Evolutionary conservation across 2,888 invertebrate species (phyloP).

Genomic region (Timema cristinae): DNA sequence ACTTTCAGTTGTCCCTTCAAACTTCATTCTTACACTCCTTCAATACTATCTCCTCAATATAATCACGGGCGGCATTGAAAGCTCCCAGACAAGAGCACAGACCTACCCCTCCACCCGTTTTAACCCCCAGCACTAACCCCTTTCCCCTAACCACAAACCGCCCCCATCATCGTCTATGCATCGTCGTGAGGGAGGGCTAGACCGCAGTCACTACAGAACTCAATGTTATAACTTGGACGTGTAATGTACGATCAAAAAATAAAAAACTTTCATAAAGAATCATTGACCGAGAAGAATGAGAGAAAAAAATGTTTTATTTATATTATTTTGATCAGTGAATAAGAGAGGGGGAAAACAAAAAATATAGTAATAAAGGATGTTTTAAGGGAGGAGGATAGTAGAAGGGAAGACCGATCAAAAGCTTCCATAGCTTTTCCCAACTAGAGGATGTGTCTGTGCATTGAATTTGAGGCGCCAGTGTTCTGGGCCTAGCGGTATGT

Average conservation of each 20-base stretch:
- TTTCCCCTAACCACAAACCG: conserved; percentile 6
- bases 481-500: too few relatives aligned
- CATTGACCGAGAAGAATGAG: conserved; percentile 29
- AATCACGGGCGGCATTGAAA: conserved; percentile 32
- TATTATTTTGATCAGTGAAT: too few relatives aligned
- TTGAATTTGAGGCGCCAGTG: too few relatives aligned
- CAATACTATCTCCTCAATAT: conserved; percentile 33
- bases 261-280: conserved; percentile 29
- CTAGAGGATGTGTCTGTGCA: too few relatives aligned
- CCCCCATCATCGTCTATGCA: conserved; percentile 19
- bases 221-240: conserved; percentile 26
- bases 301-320: not conserved
- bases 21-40: conserved; percentile 31
- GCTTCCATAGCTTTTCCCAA: too few relatives aligned
- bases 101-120: conserved; percentile 36
- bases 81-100: conserved; percentile 33
- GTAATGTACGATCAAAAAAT: not conserved
- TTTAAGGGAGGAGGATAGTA: too few relatives aligned
- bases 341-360: not conserved
- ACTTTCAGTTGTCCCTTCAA: conserved; percentile 28
- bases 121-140: conserved; percentile 19
- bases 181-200: not conserved
- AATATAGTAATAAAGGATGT: conserved; percentile 7
- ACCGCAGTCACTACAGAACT: conserved; percentile 20
- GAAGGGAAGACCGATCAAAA: too few relatives aligned